Percentiles rank a stretch among this genome's conserved stretches.
Evolutionary conservation across 1,140 invertebrate species (phyloP).

Genomic region (Solen grandis): DNA sequence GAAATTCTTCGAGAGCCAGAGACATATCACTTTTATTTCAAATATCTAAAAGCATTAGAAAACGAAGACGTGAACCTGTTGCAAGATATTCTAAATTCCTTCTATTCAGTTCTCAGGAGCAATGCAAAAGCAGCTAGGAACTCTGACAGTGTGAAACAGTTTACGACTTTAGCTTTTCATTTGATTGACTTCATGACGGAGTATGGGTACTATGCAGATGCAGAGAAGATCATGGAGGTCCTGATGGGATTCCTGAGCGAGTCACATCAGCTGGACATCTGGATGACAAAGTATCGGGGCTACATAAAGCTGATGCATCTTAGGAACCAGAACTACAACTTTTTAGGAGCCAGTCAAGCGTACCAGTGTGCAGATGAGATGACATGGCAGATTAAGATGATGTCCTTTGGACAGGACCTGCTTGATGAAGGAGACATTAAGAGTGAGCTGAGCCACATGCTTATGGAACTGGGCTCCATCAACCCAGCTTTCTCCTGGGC

Average conservation of each 20-base stretch:
- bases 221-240: conserved; percentile 67
- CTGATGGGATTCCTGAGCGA: conserved; percentile 69
- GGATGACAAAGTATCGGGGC: conserved; percentile 72
- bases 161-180: conserved; percentile 65
- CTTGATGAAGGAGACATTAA: conserved; percentile 68
- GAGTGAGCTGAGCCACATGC: conserved; percentile 68
- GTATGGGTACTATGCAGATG: conserved; percentile 66
- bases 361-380: conserved; percentile 70
- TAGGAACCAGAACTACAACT: conserved; percentile 72
- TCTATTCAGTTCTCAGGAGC: conserved; percentile 65
- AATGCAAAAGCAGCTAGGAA: conserved; percentile 46
- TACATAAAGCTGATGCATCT: conserved; percentile 75
- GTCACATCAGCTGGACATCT: conserved; percentile 69
- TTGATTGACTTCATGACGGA: conserved; percentile 71
- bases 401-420: conserved; percentile 76
- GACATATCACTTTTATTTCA: conserved; percentile 74
- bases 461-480: conserved; percentile 75
- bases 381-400: conserved; percentile 74
- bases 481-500: conserved; percentile 69
- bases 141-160: conserved; percentile 48
- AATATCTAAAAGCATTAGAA: conserved; percentile 70
- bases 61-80: conserved; percentile 66
- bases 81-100: conserved; percentile 72
- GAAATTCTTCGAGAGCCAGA: conserved; percentile 71
- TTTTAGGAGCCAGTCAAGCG: conserved; percentile 63